These are phyloP conservation scores for Drosophila nigrodunni DNA, from an alignment of 1,140 invertebrate genomes.

Conservation along the genomic window DNA sequence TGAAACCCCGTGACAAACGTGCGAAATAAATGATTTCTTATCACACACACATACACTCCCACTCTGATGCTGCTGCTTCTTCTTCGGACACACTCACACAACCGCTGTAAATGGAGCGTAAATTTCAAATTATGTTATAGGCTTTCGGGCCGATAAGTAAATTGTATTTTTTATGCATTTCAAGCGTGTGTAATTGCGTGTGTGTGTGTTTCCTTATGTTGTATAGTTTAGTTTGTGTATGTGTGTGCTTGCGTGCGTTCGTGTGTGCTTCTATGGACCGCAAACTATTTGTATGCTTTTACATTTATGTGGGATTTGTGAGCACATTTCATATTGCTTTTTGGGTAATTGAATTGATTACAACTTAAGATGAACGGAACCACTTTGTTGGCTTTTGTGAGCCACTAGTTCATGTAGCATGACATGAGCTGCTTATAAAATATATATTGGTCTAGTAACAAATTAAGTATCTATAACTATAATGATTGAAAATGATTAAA, in stretches of 20 bases:
- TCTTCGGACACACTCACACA: not conserved
- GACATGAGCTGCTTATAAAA: not conserved
- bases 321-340: slow-evolving; percentile 9
- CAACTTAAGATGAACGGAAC: not conserved
- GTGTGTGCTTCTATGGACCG: not conserved
- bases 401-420: not conserved
- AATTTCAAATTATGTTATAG: slow-evolving; percentile 70
- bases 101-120: slow-evolving; percentile 56
- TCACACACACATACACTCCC: slow-evolving; percentile 24
- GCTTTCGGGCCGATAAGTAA: slow-evolving; percentile 63
- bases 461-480: too few species aligned
- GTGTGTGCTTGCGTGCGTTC: not conserved
- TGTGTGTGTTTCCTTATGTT: slow-evolving; percentile 2
- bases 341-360: slow-evolving; percentile 1
- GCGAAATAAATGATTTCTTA: slow-evolving; percentile 68
- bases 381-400: not conserved
- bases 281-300: slow-evolving; percentile 18
- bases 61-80: not conserved
- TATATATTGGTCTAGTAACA: not conserved
- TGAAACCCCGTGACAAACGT: slow-evolving; percentile 53
- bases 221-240: not conserved
- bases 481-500: not conserved
- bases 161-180: slow-evolving; percentile 47
- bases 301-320: slow-evolving; percentile 37
- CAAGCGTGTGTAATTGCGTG: slow-evolving; percentile 31